Base-by-base conservation (phyloP, 2,113 vertebrate species). In the Ophiodon elongatus region DNA sequence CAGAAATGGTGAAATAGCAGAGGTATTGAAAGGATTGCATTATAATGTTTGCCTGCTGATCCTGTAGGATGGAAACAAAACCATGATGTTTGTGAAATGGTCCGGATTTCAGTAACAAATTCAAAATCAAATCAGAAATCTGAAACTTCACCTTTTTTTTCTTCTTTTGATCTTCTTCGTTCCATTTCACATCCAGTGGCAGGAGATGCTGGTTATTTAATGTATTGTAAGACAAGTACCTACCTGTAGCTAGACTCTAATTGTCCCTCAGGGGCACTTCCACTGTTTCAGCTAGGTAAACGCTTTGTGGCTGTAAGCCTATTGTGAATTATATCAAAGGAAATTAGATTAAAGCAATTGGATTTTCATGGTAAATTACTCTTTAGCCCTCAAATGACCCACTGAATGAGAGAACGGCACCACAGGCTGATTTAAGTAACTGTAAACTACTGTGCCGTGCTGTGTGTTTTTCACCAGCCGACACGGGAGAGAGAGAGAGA, bases 281-380 rank as follows among this genome's bases (percentile, higher is more conserved):
- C 73, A 83, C 72, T 85, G 79, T 90, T 91, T 91, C 80, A 88
- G 78, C 67, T 75, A 86, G 69, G 85, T 91, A 91, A 89, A 92
- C 56, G 75, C 83, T 91, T 73, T 90, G 88, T 89, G 75, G 84
- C 80, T 83, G 74, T 90, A 84, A 90, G 73, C 83, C 88, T 77
- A 76, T 92, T 92, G 85, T 89, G 87, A 93, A 91, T 92, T 76
- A 88, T 90, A 92, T 90, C 80, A 92, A 86, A 90, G 87, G 80
- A 87, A 93, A 94, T 90, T 86, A 89, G 89, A 93, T 90, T 74
- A 91, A 86, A 90, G 86, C 80, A 88, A 92, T 93, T 92, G 85
- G 83, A 92, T 94, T 94, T 93, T 91, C 89, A 94, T 90, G 91
- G 85, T 87, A 94, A 94, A 91, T 94, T 91, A 93, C 88, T 88